Conservation (phyloP, 1,140 invertebrate species). For the Theocolax elegans region DNA sequence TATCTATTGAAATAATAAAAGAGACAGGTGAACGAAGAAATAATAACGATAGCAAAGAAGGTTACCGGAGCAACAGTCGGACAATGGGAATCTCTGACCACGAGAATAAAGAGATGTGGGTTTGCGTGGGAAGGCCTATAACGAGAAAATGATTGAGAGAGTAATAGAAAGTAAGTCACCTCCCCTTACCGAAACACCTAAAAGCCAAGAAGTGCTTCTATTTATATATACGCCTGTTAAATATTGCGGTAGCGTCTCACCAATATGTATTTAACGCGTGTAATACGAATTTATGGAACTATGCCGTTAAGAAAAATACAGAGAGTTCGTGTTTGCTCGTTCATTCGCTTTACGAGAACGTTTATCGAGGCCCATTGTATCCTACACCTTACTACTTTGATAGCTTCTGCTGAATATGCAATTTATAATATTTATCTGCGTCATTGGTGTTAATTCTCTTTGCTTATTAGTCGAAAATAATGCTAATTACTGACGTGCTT, state of each 20-base stretch:
- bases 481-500: background rate
- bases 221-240: background rate
- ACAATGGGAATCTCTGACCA: constrained; percentile 23
- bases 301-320: constrained; percentile 25
- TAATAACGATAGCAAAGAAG: constrained; percentile 19
- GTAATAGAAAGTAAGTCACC: constrained; percentile 9
- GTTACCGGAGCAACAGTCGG: constrained; percentile 10
- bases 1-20: too few species aligned
- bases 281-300: constrained; percentile 27
- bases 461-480: background rate
- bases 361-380: constrained; percentile 5
- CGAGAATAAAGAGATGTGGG: too few species aligned
- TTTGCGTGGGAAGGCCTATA: background rate
- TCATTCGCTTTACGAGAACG: background rate
- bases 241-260: background rate
- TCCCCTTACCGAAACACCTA: constrained; percentile 6
- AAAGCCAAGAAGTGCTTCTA: background rate
- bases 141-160: constrained; percentile 38
- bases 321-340: background rate
- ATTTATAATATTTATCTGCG: too few species aligned
- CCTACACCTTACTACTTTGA: too few species aligned
- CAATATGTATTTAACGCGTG: constrained; percentile 1
- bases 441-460: background rate
- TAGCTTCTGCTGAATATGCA: too few species aligned
- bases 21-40: constrained; percentile 1